Evolutionary conservation across 2,113 vertebrate genomes (phyloP), one percentile per base, ranked within the genome.

Genomic region (Leptocoma aspasia): DNA sequence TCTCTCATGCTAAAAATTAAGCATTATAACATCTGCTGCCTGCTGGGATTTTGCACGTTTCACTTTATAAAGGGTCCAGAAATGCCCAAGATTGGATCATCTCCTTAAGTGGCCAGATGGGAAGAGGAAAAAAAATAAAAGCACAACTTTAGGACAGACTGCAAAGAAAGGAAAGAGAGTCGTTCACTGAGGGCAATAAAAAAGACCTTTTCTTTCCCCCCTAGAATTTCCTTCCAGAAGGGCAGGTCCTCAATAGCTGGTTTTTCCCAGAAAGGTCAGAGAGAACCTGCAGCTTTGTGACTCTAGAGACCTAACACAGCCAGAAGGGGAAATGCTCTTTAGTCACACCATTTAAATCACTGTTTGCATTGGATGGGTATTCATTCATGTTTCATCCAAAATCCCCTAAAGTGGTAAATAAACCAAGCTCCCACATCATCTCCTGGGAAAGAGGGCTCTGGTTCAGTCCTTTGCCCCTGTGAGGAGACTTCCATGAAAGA

Each of bases 251-350:
- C 16, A 1, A 9, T 18, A 88, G 47, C 63, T 73, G 50, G 59
- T 90, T 93, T 83, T 92, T 88, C 76, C 93, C 95, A 93, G 82
- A 73, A 94, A 86, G 71, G 82, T 77, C 79, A 45, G 45, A 56
- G 33, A 89, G 39, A 95, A 89, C 73, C 92, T 44, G 26, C 80
- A 89, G 84, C 86, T 92, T 92, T 87, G 59, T 91, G 82, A 56
- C 66, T 69, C 39, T 33, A 41, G 75, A 94, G 82, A 80, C 84
- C 88, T 49, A 86, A 91, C 85, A 85, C 45, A 82, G 42, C 41
- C 79, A 39, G 54, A 82, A 94, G 53, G 77, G 89, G 81, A 94
- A 94, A 89, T 12, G 65, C 83, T 76, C 64, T 89, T 92, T 39
- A 86, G 88, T 93, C 93, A 76, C 73, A 87, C 75, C 35, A 82